These are phyloP conservation scores for Coreoperca whiteheadi DNA, from an alignment of 2,113 vertebrate genomes.

Conservation along the genomic window DNA sequence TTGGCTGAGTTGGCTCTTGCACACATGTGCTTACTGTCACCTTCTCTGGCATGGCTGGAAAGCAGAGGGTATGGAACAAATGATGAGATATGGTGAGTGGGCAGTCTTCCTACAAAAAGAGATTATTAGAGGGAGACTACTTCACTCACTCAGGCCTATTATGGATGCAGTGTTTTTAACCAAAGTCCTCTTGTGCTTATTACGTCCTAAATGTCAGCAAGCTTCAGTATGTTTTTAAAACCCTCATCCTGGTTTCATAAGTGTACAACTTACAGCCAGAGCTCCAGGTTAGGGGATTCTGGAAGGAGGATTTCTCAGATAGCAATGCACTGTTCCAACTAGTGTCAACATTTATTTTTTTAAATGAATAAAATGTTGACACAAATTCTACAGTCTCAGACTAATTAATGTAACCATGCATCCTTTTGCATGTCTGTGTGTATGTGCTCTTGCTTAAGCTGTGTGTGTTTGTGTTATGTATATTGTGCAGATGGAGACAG, in stretches of 20 bases:
- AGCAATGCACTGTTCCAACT: slow-evolving; percentile 14
- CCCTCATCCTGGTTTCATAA: background rate
- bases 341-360: slow-evolving; percentile 27
- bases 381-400: background rate
- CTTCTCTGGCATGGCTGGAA: slow-evolving; percentile 20
- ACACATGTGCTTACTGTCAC: slow-evolving; percentile 44
- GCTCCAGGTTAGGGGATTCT: background rate
- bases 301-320: background rate
- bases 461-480: slow-evolving; percentile 24
- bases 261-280: background rate
- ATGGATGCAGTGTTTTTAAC: slow-evolving; percentile 43
- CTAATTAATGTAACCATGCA: background rate
- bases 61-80: slow-evolving; percentile 41
- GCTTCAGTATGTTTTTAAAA: slow-evolving; percentile 62
- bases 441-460: background rate
- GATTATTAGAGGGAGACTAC: slow-evolving; percentile 38
- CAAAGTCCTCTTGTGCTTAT: slow-evolving; percentile 57
- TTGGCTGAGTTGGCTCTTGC: slow-evolving; percentile 43
- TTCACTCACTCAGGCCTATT: slow-evolving; percentile 40
- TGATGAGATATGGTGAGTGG: slow-evolving; percentile 41
- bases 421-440: background rate
- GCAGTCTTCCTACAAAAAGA: slow-evolving; percentile 39
- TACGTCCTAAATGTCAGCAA: slow-evolving; percentile 67
- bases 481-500: slow-evolving; percentile 86
- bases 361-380: background rate